Evolutionary conservation across 2,113 vertebrate genomes (phyloP), one percentile per base, ranked within the genome.

Genomic region (Sapajus apella): DNA sequence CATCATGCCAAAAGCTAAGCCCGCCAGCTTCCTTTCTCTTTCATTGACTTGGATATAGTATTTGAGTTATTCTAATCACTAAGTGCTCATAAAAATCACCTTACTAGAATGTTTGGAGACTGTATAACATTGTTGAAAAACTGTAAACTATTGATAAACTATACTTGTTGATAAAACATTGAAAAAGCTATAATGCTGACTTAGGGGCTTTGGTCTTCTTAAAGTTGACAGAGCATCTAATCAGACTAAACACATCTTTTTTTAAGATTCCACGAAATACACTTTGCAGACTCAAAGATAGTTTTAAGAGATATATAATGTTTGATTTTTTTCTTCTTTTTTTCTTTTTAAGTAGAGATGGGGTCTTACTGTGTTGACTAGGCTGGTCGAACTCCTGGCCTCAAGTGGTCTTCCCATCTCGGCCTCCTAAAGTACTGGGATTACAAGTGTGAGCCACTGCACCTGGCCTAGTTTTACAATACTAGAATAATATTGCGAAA

Each of bases 281-380:
- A 17, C 83, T 95, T 94, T 93, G 43, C 93, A 35, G 55, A 96
- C 84, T 97, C 37, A 87, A 84, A 92, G n/a, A 75, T 87, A 73
- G 79, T 86, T 96, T 96, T 94, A 95, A 64, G 55, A 88, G 50
- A 50, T 95, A 43, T 4, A 27, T 45, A 86, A 6, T 94, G 56
- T 90, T 96, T 97, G 43, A 18, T 95, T 96, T 14, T 64, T 64
- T 64, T 61, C 43, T 61, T 61, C 58, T 61, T 61, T 64, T 64
- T 64, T 64, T 64, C 61, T 61, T 61, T 64, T 64, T 64, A 64
- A 64, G 61, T 64, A 32, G 61, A 64, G 61, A 6, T 64, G 61
- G 27, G 27, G 11, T 64, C 27, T 64, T 64, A 27, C 61, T 64
- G 13, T 64, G 61, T 64, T 64, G 61, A 64, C 61, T 27, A 64